Evolutionary conservation across 2,113 vertebrate genomes (phyloP).

Genomic region (Accipiter virgatus): DNA sequence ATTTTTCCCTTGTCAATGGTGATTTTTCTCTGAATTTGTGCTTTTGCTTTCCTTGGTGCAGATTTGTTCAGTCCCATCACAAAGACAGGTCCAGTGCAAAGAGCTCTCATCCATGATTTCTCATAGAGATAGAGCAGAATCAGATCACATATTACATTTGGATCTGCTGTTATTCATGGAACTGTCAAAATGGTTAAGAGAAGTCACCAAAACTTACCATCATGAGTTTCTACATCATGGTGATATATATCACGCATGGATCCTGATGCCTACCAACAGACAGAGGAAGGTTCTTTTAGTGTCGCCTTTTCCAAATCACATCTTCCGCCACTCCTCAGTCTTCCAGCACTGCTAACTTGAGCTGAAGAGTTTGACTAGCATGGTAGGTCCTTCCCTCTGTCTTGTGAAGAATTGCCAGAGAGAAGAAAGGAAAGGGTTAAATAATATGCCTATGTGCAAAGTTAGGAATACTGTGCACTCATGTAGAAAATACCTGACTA

Average conservation of each 20-base stretch:
- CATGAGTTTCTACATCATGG: not conserved
- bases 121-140: not conserved
- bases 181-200: not conserved
- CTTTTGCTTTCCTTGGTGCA: not conserved
- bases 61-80: not conserved
- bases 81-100: not conserved
- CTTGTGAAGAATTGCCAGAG: not conserved
- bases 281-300: not conserved
- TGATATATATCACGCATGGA: not conserved
- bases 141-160: not conserved
- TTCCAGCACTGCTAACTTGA: not conserved
- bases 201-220: not conserved
- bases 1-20: not conserved
- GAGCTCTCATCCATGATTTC: not conserved
- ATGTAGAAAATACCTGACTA: conserved; percentile 19
- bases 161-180: not conserved
- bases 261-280: not conserved
- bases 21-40: not conserved
- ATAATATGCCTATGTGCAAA: not conserved
- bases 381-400: not conserved
- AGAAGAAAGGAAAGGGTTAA: not conserved
- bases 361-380: not conserved
- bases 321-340: not conserved
- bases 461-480: not conserved
- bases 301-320: not conserved